Evolutionary conservation across 1,140 invertebrate species (phyloP).

Genomic region (Saccostrea cuccullata): DNA sequence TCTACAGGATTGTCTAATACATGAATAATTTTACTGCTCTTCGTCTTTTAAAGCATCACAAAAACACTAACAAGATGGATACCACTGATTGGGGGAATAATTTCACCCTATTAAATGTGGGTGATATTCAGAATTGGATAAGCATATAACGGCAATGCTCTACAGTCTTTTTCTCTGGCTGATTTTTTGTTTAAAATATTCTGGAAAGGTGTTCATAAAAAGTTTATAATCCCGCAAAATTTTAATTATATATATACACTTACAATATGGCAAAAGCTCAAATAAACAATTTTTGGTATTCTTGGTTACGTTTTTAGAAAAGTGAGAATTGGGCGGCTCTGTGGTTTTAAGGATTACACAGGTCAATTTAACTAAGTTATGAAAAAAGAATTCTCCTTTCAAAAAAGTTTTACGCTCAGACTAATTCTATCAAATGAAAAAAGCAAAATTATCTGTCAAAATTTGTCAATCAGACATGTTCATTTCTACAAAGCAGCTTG

Average conservation of each 20-base stretch:
- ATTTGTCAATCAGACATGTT: conserved; percentile 23
- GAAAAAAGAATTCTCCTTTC: not conserved
- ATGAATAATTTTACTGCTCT: not conserved
- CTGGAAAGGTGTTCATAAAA: too few relatives aligned
- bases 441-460: not conserved
- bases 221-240: too few relatives aligned
- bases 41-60: not conserved
- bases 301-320: too few relatives aligned
- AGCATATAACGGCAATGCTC: too few relatives aligned
- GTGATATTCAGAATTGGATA: too few relatives aligned
- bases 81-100: not conserved
- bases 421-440: not conserved
- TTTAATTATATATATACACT: too few relatives aligned
- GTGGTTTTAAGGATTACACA: too few relatives aligned
- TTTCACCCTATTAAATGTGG: not conserved
- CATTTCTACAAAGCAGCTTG: conserved; percentile 3
- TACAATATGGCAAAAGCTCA: too few relatives aligned
- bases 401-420: not conserved
- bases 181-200: too few relatives aligned
- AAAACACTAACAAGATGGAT: not conserved
- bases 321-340: too few relatives aligned
- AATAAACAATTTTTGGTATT: too few relatives aligned
- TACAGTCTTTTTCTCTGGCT: too few relatives aligned
- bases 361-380: not conserved
- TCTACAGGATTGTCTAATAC: not conserved